Evolutionary conservation across 2,888 invertebrate genomes (phyloP).

Genomic region (Creontiades dilutus): DNA sequence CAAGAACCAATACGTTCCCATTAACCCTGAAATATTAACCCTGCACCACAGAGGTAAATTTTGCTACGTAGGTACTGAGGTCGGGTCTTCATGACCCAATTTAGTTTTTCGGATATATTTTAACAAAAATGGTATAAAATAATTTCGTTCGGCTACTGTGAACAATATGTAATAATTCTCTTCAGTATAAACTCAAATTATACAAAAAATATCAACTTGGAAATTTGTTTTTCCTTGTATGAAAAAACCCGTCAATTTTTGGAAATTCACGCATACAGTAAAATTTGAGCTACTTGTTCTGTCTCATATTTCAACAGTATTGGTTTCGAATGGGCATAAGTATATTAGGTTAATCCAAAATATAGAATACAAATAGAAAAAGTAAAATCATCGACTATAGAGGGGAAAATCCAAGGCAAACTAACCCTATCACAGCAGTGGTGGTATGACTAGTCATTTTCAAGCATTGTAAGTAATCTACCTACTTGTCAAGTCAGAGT

Average conservation of each 20-base stretch:
- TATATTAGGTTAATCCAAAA: not conserved
- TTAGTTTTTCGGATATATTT: too few species aligned
- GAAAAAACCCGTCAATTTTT: not conserved
- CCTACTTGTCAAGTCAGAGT: not conserved
- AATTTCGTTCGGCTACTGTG: too few species aligned
- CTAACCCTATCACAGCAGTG: not conserved
- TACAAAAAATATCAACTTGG: too few species aligned
- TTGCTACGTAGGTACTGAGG: too few species aligned
- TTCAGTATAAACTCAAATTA: too few species aligned
- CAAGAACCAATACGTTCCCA: too few species aligned
- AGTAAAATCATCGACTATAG: not conserved
- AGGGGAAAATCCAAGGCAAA: not conserved
- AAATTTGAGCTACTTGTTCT: not conserved
- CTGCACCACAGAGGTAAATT: too few species aligned
- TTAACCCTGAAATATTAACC: too few species aligned
- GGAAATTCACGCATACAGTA: not conserved
- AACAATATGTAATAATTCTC: too few species aligned
- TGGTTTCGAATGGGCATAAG: not conserved
- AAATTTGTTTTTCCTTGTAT: not conserved
- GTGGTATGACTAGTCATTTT: slow-evolving; percentile 23
- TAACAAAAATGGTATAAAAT: too few species aligned
- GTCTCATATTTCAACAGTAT: not conserved
- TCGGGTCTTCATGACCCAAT: too few species aligned
- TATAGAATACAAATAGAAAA: not conserved
- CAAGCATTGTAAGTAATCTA: slow-evolving; percentile 5